Percentiles rank a stretch among this genome's conserved stretches.
These are phyloP conservation scores for Hypselothyrea guttata DNA, from an alignment of 2,888 invertebrate genomes.

Conservation along the genomic window DNA sequence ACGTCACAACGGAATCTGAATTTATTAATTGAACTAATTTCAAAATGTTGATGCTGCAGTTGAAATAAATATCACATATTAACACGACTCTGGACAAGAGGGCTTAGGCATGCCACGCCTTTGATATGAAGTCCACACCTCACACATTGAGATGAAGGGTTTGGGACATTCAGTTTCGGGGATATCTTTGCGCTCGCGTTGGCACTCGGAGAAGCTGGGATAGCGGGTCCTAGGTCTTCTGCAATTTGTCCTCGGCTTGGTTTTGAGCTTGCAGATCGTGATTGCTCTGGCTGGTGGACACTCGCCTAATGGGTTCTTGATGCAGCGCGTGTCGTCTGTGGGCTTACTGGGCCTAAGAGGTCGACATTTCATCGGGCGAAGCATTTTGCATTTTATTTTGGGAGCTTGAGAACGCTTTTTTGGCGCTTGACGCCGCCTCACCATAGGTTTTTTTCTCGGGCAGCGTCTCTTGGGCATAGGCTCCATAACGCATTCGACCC, in stretches of 20 bases:
- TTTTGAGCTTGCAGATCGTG: neutral
- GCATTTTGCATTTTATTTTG: neutral
- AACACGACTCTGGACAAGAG: no score
- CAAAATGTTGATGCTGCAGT: no score
- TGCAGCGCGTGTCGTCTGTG: neutral
- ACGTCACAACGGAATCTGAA: no score
- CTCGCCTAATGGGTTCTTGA: conserved; percentile 1
- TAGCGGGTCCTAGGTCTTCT: conserved; percentile 31
- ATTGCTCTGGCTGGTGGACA: neutral
- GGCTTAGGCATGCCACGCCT: conserved; percentile 14
- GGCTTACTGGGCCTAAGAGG: neutral
- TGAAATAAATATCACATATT: no score
- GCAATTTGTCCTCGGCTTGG: neutral
- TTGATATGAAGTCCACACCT: conserved; percentile 16
- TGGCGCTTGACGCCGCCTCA: neutral
- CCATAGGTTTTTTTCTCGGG: neutral
- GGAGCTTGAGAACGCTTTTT: neutral
- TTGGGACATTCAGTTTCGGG: conserved; percentile 10
- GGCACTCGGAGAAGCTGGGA: conserved; percentile 52
- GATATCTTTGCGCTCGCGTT: neutral
- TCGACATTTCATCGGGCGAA: conserved; percentile 1
- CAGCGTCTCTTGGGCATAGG: conserved; percentile 1
- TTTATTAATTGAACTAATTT: no score
- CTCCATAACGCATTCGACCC: conserved; percentile 31
- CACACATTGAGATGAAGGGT: conserved; percentile 5